These are phyloP conservation scores for Sternotherus odoratus DNA, from an alignment of 2,797 vertebrate genomes.

Conservation along the genomic window DNA sequence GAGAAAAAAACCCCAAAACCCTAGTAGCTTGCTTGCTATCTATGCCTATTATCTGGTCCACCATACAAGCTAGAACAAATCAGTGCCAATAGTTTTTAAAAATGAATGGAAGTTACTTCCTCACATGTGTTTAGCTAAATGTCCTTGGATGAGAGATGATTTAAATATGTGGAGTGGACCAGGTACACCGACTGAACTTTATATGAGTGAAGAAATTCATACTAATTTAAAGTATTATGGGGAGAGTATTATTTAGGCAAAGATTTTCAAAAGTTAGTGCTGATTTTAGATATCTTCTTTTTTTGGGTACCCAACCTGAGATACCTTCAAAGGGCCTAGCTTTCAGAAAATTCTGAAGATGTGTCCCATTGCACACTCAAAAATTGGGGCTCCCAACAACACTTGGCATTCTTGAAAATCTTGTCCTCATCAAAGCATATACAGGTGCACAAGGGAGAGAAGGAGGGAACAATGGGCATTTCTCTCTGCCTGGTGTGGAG, in stretches of 20 bases:
- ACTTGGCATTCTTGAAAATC: neutral
- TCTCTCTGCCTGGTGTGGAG: neutral
- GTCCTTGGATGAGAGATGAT: neutral
- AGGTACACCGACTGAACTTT: neutral
- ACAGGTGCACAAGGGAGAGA: neutral
- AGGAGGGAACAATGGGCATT: neutral
- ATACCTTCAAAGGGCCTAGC: neutral
- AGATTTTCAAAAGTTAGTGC: neutral
- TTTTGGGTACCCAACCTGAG: neutral
- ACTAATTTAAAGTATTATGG: neutral
- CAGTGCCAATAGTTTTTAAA: neutral
- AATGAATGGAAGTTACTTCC: neutral
- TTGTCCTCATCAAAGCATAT: accelerated
- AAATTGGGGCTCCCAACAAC: neutral
- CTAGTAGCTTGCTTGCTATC: neutral
- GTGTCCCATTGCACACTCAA: neutral
- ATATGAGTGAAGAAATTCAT: neutral
- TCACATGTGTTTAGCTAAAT: neutral
- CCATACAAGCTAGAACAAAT: neutral
- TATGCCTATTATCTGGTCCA: neutral
- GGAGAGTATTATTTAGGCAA: neutral
- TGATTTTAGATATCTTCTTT: neutral
- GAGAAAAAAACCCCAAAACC: neutral
- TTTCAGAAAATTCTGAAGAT: neutral
- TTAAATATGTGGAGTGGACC: neutral